Evolutionary conservation across 2,113 vertebrate species (phyloP), one percentile per base, ranked within the genome.

Genomic region (Mormyrus iriodes): DNA sequence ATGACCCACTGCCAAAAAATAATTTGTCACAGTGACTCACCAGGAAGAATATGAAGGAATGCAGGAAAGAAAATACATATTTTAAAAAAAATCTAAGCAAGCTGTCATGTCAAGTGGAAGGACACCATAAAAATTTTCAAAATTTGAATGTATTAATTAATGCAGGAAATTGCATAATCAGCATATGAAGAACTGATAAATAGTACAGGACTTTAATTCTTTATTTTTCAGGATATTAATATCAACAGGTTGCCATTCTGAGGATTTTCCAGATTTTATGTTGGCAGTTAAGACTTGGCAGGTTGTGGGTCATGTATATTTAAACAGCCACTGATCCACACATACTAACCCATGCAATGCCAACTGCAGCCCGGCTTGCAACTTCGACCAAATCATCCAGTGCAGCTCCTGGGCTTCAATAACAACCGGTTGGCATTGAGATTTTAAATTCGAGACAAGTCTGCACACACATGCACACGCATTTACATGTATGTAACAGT

Each of bases 1-100:
- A 61, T n/a, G 58, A 53, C 24, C n/a, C 24, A 48, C 73, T 53
- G 15, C 76, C 42, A 73, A 76, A 89, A 89, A 73, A 79, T 79
- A 49, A 88, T 88, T 82, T 88, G 69, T 88, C 88, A 82, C 31
- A 53, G 79, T 31, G 19, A 42, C 88, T 88, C 88, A 42, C 48
- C 58, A 88, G 48, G 73, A 55, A 88, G 35, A 42, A 42, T 27
- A 79, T 19, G 73, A 42, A 42, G 73, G 73, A 79, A 79, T 79
- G 73, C 73, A 79, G 73, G 73, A 79, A 79, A 42, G 35, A n/a
- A 79, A 79, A 79, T 79, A 79, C 19, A 79, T 79, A 39, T 42
- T 79, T 31, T 3, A n/a, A 0, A 35, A 79, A 42, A 39, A 76
- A 42, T 76, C 73, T 42, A 39, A 79, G 0, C 31, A 19, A 35